Base-by-base conservation (phyloP, 2,797 vertebrate species). In the Rhinatrema bivittatum region DNA sequence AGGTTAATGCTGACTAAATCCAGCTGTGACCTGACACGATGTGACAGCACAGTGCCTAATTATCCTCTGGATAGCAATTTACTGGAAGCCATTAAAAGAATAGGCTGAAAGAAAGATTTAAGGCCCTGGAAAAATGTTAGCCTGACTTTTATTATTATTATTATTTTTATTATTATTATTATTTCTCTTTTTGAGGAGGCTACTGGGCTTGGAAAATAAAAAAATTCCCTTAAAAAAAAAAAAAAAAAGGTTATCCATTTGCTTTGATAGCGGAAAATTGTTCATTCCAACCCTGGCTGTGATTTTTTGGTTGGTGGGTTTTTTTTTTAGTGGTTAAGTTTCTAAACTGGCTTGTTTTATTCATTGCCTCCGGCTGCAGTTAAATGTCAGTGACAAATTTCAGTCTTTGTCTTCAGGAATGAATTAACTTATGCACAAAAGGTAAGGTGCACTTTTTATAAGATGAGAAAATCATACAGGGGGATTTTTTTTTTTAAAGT, bases 381-480 rank as follows among this genome's bases (percentile, higher is more conserved):
- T 93, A 92, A 95, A 96, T 94, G 91, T 95, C 91, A 93, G 79
- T 86, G 87, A 91, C 89, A 89, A 80, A 86, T 87, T 85, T 79
- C 81, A 74, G 82, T 75, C 79, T 84, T n/a, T 82, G 79, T 83
- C 81, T 82, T 81, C 77, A 82, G 78, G 73, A 81, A 85, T 84
- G 80, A 85, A 86, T 85, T 84, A 84, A 85, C 80, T 82, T 78
- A 81, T 86, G 79, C 78, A 82, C 80, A 85, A 86, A 85, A 81
- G 81, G 75, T 76, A 62, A 82, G 75, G 78, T 79, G 78, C 77
- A 79, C 70, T 79, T 82, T 74, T 79, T 74, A n/a, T n/a, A 74
- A 81, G 74, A 82, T 72, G 77, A 84, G 76, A 72, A 79, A 84
- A 82, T 82, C 81, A 74, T 57, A 72, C 64, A 77, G 54, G 53